Evolutionary conservation across 2,888 invertebrate species (phyloP).

Genomic region (Pomacea canaliculata): DNA sequence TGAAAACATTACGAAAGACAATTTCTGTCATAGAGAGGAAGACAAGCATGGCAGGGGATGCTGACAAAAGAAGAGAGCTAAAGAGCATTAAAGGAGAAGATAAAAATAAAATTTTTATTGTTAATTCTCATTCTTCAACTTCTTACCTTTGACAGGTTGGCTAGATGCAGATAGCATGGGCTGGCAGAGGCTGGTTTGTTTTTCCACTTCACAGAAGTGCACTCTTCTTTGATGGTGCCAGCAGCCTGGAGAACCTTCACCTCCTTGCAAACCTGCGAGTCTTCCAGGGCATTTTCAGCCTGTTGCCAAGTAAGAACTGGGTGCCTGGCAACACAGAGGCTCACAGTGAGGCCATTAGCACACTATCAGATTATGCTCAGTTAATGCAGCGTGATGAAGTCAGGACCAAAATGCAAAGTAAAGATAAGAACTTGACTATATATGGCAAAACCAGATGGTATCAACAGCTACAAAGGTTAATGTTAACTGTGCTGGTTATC

Average conservation of each 20-base stretch:
- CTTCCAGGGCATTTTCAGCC: constrained; percentile 57
- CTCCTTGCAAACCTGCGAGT: constrained; percentile 44
- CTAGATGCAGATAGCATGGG: constrained; percentile 59
- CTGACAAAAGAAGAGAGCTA: too few species aligned
- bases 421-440: too few species aligned
- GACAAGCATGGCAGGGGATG: too few species aligned
- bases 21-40: too few species aligned
- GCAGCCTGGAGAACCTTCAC: background rate
- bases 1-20: too few species aligned
- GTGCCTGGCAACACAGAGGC: constrained; percentile 43
- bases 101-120: too few species aligned
- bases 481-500: too few species aligned
- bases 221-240: background rate
- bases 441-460: too few species aligned
- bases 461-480: too few species aligned
- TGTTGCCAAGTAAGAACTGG: constrained; percentile 66
- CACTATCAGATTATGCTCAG: background rate
- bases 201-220: constrained; percentile 48
- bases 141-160: constrained; percentile 55
- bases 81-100: too few species aligned
- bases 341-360: background rate
- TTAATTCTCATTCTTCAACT: background rate
- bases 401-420: too few species aligned
- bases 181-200: constrained; percentile 53
- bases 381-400: background rate